Evolutionary conservation across 2,888 invertebrate species (phyloP).

Genomic region (Netelia melanura): DNA sequence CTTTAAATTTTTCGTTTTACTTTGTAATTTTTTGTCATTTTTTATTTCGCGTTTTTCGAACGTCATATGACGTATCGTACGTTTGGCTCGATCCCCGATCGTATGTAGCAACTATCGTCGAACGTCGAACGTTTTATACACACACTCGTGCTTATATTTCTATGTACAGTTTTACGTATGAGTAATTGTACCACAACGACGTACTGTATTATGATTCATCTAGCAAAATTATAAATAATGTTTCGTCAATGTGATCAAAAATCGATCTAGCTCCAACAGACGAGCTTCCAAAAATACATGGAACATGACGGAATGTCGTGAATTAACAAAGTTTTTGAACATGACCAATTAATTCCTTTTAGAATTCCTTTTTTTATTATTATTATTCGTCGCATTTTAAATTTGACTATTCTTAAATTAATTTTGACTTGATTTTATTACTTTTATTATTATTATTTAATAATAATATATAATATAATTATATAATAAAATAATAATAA

Average conservation of each 20-base stretch:
- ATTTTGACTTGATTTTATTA: too few species aligned
- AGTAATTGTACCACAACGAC: not conserved
- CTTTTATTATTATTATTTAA: too few species aligned
- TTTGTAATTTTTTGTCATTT: slow-evolving; percentile 1
- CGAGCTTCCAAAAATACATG: not conserved
- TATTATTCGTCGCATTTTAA: too few species aligned
- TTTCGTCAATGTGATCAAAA: not conserved
- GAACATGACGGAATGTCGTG: not conserved
- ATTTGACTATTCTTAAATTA: too few species aligned
- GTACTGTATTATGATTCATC: not conserved
- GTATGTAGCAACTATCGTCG: slow-evolving; percentile 9
- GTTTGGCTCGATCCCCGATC: not conserved
- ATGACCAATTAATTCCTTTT: too few species aligned
- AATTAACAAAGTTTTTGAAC: too few species aligned
- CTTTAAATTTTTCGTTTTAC: not conserved
- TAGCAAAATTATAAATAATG: not conserved
- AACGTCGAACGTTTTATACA: not conserved
- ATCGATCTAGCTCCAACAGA: not conserved
- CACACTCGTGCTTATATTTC: not conserved
- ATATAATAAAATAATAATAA: too few species aligned
- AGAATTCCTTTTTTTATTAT: too few species aligned
- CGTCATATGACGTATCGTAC: not conserved
- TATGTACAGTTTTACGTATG: not conserved
- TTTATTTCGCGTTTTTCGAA: not conserved
- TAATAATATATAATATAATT: too few species aligned